Conservation (phyloP, 2,888 invertebrate genomes). For the Disparrhopalites patrizii region DNA sequence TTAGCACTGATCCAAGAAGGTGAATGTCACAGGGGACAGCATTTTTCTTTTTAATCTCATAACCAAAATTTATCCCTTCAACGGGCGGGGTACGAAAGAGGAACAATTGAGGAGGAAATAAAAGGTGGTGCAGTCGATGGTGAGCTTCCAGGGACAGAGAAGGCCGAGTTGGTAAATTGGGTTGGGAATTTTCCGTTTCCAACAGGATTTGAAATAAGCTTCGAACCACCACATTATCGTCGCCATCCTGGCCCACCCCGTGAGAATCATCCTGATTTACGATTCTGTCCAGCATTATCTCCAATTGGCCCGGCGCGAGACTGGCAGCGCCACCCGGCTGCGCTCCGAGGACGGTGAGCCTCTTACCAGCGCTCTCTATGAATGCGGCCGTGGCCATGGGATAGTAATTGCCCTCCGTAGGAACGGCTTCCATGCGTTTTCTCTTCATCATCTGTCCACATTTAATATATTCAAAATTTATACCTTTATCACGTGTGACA, state of each 20-base stretch:
- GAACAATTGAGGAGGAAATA: neutral
- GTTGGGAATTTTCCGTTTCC: constrained; percentile 53
- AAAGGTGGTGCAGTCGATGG: neutral
- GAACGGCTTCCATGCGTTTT: constrained; percentile 76
- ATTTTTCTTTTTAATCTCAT: neutral
- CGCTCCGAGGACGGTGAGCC: constrained; percentile 72
- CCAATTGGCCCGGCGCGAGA: constrained; percentile 68
- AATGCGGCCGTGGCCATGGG: constrained; percentile 84
- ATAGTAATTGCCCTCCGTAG: constrained; percentile 93
- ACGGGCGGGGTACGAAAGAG: no score
- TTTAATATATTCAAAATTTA: no score
- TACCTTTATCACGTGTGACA: no score
- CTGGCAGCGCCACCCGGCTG: constrained; percentile 85
- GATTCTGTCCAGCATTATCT: constrained; percentile 49
- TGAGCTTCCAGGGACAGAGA: neutral
- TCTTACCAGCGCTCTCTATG: constrained; percentile 68
- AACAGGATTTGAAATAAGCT: constrained; percentile 76
- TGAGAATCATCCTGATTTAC: constrained; percentile 53
- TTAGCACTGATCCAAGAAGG: neutral
- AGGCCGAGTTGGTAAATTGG: neutral
- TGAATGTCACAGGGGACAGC: neutral
- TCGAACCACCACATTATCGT: constrained; percentile 81
- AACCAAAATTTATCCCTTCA: no score
- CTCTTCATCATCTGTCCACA: constrained; percentile 72
- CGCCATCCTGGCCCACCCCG: constrained; percentile 84